phyloP scores from a whole-genome alignment of 2,888 invertebrate species.

The Drosophila mimetica region DNA sequence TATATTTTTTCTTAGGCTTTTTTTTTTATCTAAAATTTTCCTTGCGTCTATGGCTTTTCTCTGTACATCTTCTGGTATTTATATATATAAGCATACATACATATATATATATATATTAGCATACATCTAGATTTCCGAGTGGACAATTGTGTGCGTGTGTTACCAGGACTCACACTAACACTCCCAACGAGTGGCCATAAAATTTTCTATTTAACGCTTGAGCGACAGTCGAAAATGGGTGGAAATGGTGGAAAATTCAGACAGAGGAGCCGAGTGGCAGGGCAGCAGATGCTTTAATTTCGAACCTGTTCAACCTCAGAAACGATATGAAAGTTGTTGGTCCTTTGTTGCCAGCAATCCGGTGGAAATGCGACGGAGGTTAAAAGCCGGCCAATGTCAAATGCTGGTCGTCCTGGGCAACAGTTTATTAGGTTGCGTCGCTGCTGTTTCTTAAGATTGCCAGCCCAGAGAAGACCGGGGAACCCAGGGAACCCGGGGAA shows the following conservation, averaged over 20 bases:
- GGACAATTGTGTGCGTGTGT: conserved; percentile 37
- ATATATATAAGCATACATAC: background rate
- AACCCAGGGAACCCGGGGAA: too few species aligned
- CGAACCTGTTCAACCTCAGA: conserved; percentile 63
- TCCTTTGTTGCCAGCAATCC: conserved; percentile 44
- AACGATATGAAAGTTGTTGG: conserved; percentile 58
- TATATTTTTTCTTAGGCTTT: too few species aligned
- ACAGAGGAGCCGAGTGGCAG: conserved; percentile 5
- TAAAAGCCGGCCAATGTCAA: conserved; percentile 27
- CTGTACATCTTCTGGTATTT: background rate
- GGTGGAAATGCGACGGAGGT: conserved; percentile 4
- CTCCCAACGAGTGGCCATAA: conserved; percentile 57
- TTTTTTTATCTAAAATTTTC: background rate
- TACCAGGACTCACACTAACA: conserved; percentile 55
- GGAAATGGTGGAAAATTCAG: conserved; percentile 9
- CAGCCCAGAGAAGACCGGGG: conserved; percentile 13
- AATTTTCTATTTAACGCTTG: conserved; percentile 78
- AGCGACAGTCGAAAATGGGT: conserved; percentile 47
- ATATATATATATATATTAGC: background rate
- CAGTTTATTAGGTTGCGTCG: conserved; percentile 76
- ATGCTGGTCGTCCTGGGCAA: conserved; percentile 64
- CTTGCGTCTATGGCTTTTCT: background rate
- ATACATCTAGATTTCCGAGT: conserved; percentile 1
- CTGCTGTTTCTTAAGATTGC: conserved; percentile 72
- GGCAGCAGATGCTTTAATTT: conserved; percentile 46